Conservation (phyloP, 1,140 invertebrate genomes). For the Battus philenor region DNA sequence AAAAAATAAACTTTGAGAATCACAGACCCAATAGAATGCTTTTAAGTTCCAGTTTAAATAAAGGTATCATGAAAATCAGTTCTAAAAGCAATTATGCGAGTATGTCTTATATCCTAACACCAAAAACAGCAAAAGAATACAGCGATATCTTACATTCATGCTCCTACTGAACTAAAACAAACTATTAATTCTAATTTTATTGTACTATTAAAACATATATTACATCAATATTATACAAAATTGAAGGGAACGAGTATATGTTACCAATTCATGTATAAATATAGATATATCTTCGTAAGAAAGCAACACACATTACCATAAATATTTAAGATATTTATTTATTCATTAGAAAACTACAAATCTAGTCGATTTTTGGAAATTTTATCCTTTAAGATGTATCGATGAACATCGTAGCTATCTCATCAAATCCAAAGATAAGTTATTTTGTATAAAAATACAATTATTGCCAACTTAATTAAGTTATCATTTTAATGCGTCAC, state of each 20-base stretch:
- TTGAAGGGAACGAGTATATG: constrained; percentile 25
- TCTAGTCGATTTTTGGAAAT: not conserved
- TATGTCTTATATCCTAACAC: constrained; percentile 39
- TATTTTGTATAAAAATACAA: constrained; percentile 8
- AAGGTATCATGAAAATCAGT: too few relatives aligned
- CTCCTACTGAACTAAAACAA: constrained; percentile 24
- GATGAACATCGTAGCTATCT: too few relatives aligned
- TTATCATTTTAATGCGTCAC: not conserved
- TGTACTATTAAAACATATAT: constrained; percentile 24
- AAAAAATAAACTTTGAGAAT: too few relatives aligned
- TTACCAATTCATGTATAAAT: constrained; percentile 38
- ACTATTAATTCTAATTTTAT: constrained; percentile 23
- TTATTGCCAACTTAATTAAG: constrained; percentile 8
- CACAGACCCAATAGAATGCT: too few relatives aligned
- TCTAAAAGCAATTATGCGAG: too few relatives aligned
- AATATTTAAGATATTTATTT: not conserved
- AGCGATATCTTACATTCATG: constrained; percentile 47
- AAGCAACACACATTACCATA: constrained; percentile 22
- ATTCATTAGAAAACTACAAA: constrained; percentile 10
- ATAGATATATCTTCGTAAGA: constrained; percentile 36
- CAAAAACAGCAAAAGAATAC: constrained; percentile 57
- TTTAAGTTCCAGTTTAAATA: too few relatives aligned
- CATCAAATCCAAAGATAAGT: constrained; percentile 4
- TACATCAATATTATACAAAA: constrained; percentile 34
- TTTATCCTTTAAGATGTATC: too few relatives aligned